These are phyloP conservation scores for Mormyrus iriodes DNA, from an alignment of 2,113 vertebrate species.

Conservation along the genomic window DNA sequence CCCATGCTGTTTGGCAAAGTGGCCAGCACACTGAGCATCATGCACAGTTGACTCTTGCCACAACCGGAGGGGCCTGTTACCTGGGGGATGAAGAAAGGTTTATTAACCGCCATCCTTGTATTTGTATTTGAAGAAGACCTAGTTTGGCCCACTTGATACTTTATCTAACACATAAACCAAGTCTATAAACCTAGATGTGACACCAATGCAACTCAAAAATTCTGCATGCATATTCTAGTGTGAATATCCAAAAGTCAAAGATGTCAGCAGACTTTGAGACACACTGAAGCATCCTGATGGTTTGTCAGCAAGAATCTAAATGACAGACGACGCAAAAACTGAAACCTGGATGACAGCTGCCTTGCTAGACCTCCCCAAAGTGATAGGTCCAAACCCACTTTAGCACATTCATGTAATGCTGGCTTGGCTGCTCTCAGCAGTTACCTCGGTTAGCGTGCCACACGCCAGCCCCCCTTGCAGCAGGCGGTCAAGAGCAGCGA, in stretches of 20 bases:
- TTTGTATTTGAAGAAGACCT: background rate
- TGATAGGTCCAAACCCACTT: background rate
- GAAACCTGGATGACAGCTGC: background rate
- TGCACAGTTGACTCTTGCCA: constrained; percentile 79
- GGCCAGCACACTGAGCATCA: constrained; percentile 73
- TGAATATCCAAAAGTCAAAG: background rate
- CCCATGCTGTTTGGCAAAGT: constrained; percentile 68
- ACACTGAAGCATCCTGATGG: background rate
- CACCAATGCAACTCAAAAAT: background rate
- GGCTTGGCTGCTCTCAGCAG: background rate
- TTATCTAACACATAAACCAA: background rate
- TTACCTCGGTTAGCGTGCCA: constrained; percentile 75
- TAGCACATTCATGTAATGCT: background rate
- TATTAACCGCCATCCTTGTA: background rate
- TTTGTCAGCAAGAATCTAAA: background rate
- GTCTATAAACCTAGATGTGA: background rate
- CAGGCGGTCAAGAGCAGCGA: constrained; percentile 58
- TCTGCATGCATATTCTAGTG: background rate
- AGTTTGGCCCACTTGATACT: background rate
- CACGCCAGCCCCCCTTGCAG: constrained; percentile 68
- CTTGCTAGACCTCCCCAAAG: background rate
- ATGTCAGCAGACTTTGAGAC: background rate
- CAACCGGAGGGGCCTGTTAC: constrained; percentile 76
- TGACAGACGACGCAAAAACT: background rate
- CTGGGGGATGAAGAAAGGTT: constrained; percentile 44